Evolutionary conservation across 1,140 invertebrate genomes (phyloP).

Genomic region (Pseudomyrmex pallidus): DNA sequence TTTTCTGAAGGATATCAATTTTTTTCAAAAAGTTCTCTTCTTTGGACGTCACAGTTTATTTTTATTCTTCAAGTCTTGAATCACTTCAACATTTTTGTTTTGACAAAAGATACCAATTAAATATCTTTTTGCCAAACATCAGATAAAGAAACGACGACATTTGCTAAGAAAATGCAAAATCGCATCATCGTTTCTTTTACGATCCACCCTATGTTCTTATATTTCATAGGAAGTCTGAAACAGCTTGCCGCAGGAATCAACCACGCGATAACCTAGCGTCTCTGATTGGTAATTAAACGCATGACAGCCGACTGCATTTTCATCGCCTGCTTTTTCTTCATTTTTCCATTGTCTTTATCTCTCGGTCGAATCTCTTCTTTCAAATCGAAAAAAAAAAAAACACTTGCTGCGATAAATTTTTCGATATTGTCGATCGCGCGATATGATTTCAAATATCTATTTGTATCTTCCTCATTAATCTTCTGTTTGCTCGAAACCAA

Average conservation of each 20-base stretch:
- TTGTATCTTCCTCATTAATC: background rate
- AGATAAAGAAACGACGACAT: background rate
- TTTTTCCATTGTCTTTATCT: conserved; percentile 56
- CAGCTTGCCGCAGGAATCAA: conserved; percentile 53
- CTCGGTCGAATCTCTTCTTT: conserved; percentile 12
- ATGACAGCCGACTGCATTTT: conserved; percentile 69
- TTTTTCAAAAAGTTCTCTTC: too few relatives aligned
- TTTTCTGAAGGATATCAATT: too few relatives aligned
- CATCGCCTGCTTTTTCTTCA: conserved; percentile 57
- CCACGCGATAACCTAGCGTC: conserved; percentile 73
- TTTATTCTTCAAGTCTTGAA: too few relatives aligned
- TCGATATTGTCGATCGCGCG: conserved; percentile 45
- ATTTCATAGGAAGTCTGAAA: conserved; percentile 59
- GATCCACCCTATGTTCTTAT: conserved; percentile 48
- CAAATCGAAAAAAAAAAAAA: conserved; percentile 9
- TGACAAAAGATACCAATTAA: too few relatives aligned
- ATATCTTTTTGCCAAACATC: background rate
- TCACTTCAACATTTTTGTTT: too few relatives aligned
- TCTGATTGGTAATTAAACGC: conserved; percentile 78
- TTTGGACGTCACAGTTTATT: too few relatives aligned
- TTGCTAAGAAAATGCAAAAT: background rate
- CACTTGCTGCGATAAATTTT: conserved; percentile 15
- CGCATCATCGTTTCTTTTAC: background rate
- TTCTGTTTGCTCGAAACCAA: background rate
- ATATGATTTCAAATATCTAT: conserved; percentile 35